Evolutionary conservation across 1,140 invertebrate species (phyloP).

Genomic region (Drosophila arizonae): DNA sequence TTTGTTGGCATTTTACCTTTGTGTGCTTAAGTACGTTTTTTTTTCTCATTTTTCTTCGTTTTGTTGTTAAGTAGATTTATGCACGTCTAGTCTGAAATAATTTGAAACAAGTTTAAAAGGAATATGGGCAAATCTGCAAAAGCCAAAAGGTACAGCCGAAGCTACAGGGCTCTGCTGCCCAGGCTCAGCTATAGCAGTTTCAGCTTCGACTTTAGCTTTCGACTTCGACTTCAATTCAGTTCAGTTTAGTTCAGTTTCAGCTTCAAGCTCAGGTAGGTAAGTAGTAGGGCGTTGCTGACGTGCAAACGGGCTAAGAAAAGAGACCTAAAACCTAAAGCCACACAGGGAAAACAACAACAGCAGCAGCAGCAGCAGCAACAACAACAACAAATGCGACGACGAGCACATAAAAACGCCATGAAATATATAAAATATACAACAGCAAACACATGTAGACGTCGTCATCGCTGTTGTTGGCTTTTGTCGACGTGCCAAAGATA

Average conservation of each 20-base stretch:
- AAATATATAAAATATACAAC: slow-evolving; percentile 68
- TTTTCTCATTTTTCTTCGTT: slow-evolving; percentile 34
- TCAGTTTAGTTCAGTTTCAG: neutral
- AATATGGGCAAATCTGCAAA: slow-evolving; percentile 58
- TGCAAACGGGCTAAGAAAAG: slow-evolving; percentile 20
- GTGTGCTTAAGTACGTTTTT: slow-evolving; percentile 41
- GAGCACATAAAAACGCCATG: slow-evolving; percentile 65
- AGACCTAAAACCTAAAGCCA: slow-evolving; percentile 63
- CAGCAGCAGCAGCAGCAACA: slow-evolving; percentile 16
- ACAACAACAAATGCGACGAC: slow-evolving; percentile 19
- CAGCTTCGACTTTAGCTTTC: slow-evolving; percentile 11
- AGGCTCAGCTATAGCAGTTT: slow-evolving; percentile 9
- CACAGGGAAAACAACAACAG: slow-evolving; percentile 21
- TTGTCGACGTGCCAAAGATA: slow-evolving; percentile 72
- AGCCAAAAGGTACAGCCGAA: slow-evolving; percentile 15
- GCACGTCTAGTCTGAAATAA: slow-evolving; percentile 79
- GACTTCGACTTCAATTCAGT: neutral
- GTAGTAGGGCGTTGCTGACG: slow-evolving; percentile 66
- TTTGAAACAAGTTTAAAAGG: slow-evolving; percentile 80
- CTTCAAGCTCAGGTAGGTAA: slow-evolving; percentile 39
- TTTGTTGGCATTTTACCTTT: slow-evolving; percentile 28
- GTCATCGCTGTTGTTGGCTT: slow-evolving; percentile 39
- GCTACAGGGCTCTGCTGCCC: slow-evolving; percentile 20
- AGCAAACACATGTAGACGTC: slow-evolving; percentile 74
- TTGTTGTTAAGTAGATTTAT: slow-evolving; percentile 80